These are phyloP conservation scores for Allolobophora icterica DNA, from an alignment of 2,888 invertebrate genomes.

Conservation along the genomic window DNA sequence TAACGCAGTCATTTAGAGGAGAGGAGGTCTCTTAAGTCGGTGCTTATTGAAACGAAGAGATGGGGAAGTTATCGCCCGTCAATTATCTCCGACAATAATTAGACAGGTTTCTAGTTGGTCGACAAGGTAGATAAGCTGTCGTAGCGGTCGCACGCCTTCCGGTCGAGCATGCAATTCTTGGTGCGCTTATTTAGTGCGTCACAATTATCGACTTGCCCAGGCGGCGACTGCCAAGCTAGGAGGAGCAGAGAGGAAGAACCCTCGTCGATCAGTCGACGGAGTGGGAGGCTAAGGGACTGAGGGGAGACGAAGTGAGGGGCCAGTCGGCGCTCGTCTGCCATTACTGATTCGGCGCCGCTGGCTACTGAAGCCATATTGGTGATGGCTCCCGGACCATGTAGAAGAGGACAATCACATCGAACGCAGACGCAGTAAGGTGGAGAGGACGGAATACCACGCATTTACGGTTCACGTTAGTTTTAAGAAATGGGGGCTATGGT, in stretches of 20 bases:
- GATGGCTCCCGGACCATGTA: neutral
- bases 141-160: neutral
- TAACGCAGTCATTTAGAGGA: neutral
- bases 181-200: conserved; percentile 9
- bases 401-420: neutral
- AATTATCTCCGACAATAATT: neutral
- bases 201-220: neutral
- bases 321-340: neutral
- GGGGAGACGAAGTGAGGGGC: neutral
- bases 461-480: no score
- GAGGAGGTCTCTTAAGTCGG: neutral
- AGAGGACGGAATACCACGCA: neutral
- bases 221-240: neutral
- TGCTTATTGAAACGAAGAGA: neutral
- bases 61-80: neutral
- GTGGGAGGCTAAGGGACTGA: neutral
- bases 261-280: neutral
- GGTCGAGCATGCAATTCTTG: conserved; percentile 2
- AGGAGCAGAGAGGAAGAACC: neutral
- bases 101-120: neutral
- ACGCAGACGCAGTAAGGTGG: neutral
- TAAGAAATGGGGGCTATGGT: neutral
- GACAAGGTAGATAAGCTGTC: neutral
- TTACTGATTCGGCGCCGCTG: neutral
- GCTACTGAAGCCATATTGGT: conserved; percentile 3